Conservation (phyloP, 2,113 vertebrate genomes). For the Cavia aperea region DNA sequence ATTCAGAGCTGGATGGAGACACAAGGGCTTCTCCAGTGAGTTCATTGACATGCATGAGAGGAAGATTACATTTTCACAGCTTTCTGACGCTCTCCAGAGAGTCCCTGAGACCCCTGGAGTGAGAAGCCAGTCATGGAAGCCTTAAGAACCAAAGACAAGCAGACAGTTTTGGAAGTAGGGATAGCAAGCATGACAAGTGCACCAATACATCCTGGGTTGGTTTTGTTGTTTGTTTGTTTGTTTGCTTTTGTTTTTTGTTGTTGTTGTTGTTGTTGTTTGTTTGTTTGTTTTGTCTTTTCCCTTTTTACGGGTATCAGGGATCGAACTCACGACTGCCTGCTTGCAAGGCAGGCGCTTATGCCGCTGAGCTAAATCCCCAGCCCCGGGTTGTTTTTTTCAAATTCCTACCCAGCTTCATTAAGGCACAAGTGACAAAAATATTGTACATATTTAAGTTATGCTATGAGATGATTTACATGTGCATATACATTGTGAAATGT, state of each 20-base stretch:
- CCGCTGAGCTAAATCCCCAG: too few species aligned
- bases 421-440: neutral
- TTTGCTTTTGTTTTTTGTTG: too few species aligned
- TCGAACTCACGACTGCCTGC: too few species aligned
- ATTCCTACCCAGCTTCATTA: neutral
- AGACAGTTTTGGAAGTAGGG: neutral
- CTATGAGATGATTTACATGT: neutral
- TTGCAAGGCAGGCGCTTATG: too few species aligned
- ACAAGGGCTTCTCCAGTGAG: neutral
- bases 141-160: neutral
- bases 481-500: neutral
- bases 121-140: neutral
- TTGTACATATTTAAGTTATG: neutral
- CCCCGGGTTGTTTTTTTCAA: too few species aligned
- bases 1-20: neutral
- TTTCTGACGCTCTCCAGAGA: neutral
- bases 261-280: too few species aligned
- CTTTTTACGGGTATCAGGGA: too few species aligned
- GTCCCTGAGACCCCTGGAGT: neutral
- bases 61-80: neutral
- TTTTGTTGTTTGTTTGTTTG: too few species aligned
- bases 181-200: neutral
- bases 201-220: neutral
- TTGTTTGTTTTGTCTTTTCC: too few species aligned
- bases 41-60: neutral